Conservation (phyloP, 2,888 invertebrate species). For the Chymomyza procnemis region DNA sequence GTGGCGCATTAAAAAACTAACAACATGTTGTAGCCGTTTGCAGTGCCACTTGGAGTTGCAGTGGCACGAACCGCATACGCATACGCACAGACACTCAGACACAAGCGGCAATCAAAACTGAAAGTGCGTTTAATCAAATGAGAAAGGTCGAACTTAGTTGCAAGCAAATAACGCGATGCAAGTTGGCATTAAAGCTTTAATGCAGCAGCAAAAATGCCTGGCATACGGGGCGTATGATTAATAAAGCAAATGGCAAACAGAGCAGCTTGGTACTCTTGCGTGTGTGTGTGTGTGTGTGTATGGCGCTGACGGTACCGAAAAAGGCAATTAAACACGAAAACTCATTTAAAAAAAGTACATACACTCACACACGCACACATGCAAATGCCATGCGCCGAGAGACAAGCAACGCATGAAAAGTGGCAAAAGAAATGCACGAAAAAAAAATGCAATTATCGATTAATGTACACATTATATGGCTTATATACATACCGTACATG, state of each 20-base stretch:
- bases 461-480: conserved; percentile 70
- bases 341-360: conserved; percentile 59
- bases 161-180: conserved; percentile 27
- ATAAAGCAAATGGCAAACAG: conserved; percentile 38
- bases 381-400: conserved; percentile 55
- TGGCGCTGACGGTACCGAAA: conserved; percentile 15
- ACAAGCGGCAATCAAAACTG: conserved; percentile 52
- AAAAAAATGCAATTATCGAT: conserved; percentile 71
- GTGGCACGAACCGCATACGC: neutral
- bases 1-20: conserved; percentile 60
- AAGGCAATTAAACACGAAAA: conserved; percentile 73
- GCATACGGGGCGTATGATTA: conserved; percentile 56
- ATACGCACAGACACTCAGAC: neutral
- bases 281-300: neutral
- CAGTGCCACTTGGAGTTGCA: neutral
- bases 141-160: conserved; percentile 21
- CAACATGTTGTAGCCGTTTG: conserved; percentile 7
- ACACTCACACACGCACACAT: conserved; percentile 32
- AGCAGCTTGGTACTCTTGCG: neutral
- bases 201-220: neutral
- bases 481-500: conserved; percentile 34
- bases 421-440: conserved; percentile 62
- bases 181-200: conserved; percentile 33
- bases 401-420: conserved; percentile 60
- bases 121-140: conserved; percentile 63